phyloP scores from a whole-genome alignment of 2,888 invertebrate genomes.

The Orthosia incerta region DNA sequence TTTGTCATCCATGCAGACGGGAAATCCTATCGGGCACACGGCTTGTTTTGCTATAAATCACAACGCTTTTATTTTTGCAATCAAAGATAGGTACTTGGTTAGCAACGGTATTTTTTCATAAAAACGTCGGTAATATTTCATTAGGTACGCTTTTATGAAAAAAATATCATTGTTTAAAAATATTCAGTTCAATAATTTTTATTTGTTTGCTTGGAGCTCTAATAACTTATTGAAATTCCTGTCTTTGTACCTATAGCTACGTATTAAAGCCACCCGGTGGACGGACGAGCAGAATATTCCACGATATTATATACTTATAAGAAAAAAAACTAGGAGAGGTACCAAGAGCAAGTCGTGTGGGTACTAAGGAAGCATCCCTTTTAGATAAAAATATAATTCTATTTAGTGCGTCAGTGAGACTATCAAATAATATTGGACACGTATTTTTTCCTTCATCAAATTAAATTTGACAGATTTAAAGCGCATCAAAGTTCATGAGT shows the following conservation, averaged over 20 bases:
- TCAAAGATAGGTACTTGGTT: too few relatives aligned
- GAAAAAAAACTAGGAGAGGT: background rate
- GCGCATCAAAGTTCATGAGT: too few relatives aligned
- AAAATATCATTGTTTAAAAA: background rate
- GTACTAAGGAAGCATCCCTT: too few relatives aligned
- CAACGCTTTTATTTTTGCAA: background rate
- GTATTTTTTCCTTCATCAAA: too few relatives aligned
- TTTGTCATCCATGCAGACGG: background rate
- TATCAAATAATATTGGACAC: too few relatives aligned
- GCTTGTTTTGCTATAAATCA: too few relatives aligned
- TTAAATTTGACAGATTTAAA: too few relatives aligned
- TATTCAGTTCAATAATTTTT: background rate
- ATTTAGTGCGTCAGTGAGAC: too few relatives aligned
- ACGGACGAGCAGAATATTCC: background rate
- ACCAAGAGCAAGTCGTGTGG: background rate
- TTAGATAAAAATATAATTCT: too few relatives aligned
- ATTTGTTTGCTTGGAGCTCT: background rate
- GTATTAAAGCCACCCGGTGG: constrained; percentile 5
- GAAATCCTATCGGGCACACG: background rate
- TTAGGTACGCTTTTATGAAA: background rate
- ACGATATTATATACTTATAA: background rate
- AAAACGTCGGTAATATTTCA: background rate
- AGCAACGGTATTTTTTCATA: too few relatives aligned
- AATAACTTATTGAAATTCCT: constrained; percentile 16
- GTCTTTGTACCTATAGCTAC: background rate